phyloP scores from a whole-genome alignment of 2,797 vertebrate species.

The Alexandromys oeconomus region DNA sequence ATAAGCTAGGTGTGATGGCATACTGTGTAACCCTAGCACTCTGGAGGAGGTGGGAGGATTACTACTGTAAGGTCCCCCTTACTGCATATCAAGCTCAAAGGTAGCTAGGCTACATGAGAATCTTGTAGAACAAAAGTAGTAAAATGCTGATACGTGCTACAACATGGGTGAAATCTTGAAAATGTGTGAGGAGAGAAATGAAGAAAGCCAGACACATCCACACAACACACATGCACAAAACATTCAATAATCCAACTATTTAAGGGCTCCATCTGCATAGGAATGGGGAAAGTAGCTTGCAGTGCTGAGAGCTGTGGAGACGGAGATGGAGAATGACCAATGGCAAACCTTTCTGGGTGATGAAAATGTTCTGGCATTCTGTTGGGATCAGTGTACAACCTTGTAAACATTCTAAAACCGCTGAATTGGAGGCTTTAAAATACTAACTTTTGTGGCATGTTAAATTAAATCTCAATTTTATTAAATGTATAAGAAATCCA shows the following conservation, averaged over 20 bases:
- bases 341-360: slow-evolving; percentile 9
- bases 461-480: not conserved
- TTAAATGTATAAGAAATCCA: not conserved
- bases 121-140: not conserved
- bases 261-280: not conserved
- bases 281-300: not conserved
- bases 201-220: not conserved
- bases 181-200: not conserved
- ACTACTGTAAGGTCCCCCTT: not conserved
- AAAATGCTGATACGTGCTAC: not conserved
- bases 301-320: not conserved
- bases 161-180: not conserved
- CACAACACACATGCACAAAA: not conserved
- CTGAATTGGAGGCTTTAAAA: not conserved
- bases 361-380: not conserved
- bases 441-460: not conserved
- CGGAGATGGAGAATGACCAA: not conserved
- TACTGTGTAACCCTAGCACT: not conserved
- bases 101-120: not conserved
- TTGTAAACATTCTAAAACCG: slow-evolving; percentile 18
- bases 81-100: not conserved
- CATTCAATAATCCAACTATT: not conserved
- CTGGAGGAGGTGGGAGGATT: not conserved
- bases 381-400: not conserved
- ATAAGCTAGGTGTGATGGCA: not conserved